A percentile compares a stretch with the other conserved stretches of the same genome.
Conservation (phyloP, 2,888 invertebrate species). For the Drosophila niveifrons region DNA sequence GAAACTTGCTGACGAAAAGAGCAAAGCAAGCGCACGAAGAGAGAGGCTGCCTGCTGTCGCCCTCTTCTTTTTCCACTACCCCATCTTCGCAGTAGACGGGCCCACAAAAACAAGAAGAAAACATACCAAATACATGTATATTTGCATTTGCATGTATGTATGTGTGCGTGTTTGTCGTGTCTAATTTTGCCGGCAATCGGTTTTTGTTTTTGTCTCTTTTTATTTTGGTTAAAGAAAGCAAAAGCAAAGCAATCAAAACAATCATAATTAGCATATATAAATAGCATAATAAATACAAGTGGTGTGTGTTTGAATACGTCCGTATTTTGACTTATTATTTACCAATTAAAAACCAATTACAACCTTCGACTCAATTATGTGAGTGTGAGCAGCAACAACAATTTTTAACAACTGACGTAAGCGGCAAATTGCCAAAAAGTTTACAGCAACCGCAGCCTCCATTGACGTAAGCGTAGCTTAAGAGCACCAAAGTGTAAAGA, state of each 20-base stretch:
- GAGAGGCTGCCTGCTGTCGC: background rate
- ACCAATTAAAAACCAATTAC: conserved; percentile 49
- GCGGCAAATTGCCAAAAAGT: background rate
- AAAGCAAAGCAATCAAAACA: conserved; percentile 30
- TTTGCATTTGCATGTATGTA: background rate
- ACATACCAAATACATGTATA: background rate
- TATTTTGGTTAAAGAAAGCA: conserved; percentile 2
- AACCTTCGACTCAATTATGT: conserved; percentile 5
- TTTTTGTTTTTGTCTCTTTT: conserved; percentile 8
- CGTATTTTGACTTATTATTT: conserved; percentile 13
- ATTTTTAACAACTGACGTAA: conserved; percentile 10
- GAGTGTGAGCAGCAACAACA: conserved; percentile 2
- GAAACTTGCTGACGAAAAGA: conserved; percentile 37
- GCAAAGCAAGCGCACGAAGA: conserved; percentile 5
- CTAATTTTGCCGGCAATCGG: conserved; percentile 30
- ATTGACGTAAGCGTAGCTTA: background rate
- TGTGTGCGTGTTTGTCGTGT: background rate
- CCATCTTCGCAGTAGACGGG: background rate
- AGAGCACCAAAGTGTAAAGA: conserved; percentile 10
- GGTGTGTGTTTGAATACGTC: background rate
- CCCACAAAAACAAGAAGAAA: conserved; percentile 20
- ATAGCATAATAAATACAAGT: background rate
- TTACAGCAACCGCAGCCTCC: background rate
- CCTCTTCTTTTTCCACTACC: background rate
- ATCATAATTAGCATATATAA: conserved; percentile 40